These are phyloP conservation scores for Chiropotes sagulatus DNA, from an alignment of 2,797 vertebrate genomes.

Conservation along the genomic window DNA sequence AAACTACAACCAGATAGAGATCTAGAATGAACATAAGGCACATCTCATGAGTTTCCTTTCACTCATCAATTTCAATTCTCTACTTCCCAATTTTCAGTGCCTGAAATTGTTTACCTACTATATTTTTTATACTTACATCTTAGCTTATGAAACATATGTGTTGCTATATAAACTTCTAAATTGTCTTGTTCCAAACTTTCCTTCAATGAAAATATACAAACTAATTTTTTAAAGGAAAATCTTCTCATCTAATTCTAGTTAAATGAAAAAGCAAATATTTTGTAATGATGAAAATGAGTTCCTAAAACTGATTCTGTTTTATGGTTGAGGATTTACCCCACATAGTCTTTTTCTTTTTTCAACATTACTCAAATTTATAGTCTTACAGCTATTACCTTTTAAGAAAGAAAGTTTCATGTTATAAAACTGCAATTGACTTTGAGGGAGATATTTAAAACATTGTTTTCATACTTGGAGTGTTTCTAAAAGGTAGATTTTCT, in stretches of 20 bases:
- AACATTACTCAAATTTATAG: background rate
- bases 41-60: background rate
- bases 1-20: background rate
- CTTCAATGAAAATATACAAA: background rate
- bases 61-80: background rate
- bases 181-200: background rate
- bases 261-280: background rate
- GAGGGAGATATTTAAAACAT: constrained; percentile 16
- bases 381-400: background rate
- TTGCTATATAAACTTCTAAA: background rate
- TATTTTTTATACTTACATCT: background rate
- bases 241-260: background rate
- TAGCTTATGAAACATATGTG: background rate
- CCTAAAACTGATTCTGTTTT: background rate
- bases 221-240: background rate
- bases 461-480: constrained; percentile 44
- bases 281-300: background rate
- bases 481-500: constrained; percentile 35
- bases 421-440: constrained; percentile 28
- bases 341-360: background rate
- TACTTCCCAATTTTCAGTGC: background rate
- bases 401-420: background rate
- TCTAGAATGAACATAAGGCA: background rate
- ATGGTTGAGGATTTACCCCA: background rate
- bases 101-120: background rate